These are phyloP conservation scores for Parelbella ahira DNA, from an alignment of 2,888 invertebrate genomes.

Conservation along the genomic window DNA sequence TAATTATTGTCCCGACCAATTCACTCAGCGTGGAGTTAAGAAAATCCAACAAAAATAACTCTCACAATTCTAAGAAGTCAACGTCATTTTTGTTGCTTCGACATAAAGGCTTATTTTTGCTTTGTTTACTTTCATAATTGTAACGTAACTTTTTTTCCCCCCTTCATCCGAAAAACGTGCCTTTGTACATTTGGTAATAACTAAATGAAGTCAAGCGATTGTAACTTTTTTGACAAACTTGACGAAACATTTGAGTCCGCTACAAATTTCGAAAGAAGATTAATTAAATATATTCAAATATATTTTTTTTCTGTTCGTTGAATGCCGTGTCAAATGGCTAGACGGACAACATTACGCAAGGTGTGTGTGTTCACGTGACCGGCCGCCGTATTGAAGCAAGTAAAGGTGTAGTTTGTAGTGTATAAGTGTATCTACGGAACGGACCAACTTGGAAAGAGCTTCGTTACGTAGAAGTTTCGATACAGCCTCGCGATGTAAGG, in stretches of 20 bases:
- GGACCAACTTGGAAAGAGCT: conserved; percentile 78
- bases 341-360: conserved; percentile 68
- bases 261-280: conserved; percentile 46
- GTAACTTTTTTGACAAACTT: background rate
- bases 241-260: background rate
- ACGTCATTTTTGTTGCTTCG: conserved; percentile 26
- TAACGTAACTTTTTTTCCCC: conserved; percentile 1
- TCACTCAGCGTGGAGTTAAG: too few species aligned
- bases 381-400: conserved; percentile 57
- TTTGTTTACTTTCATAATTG: conserved; percentile 16
- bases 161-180: too few species aligned
- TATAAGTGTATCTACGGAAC: conserved; percentile 63
- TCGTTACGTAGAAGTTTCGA: conserved; percentile 77
- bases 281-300: conserved; percentile 49
- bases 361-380: conserved; percentile 60
- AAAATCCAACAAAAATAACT: too few species aligned
- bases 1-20: too few species aligned
- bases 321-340: conserved; percentile 64
- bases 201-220: too few species aligned
- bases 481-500: conserved; percentile 78
- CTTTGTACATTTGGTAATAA: too few species aligned
- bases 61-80: conserved; percentile 10
- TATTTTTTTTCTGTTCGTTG: conserved; percentile 68
- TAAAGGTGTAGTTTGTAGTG: conserved; percentile 41
- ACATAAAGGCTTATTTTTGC: too few species aligned